phyloP scores from a whole-genome alignment of 2,113 vertebrate species.

The human region GRCh38 chr7:129493001-129493500 shows the following conservation, averaged over 20 bases:
- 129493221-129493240: not conserved
- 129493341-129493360: not conserved
- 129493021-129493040: constrained; percentile 14
- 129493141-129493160: not conserved
- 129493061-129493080: not conserved
- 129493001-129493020: not conserved
- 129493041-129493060: not conserved
- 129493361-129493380: not conserved
- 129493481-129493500: constrained; percentile 49
- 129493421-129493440: constrained; percentile 12
- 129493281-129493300: not conserved
- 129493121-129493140: not conserved
- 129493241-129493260: not conserved
- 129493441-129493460: constrained; percentile 46
- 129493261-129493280: not conserved
- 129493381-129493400: not conserved
- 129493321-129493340: not conserved
- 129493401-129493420: not conserved
- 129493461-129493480: not conserved
- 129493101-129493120: not conserved
- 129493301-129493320: not conserved
- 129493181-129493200: not conserved
- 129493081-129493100: not conserved
- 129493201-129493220: not conserved
- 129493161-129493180: not conserved